Evolutionary conservation across 2,113 vertebrate genomes (phyloP).

Genomic region (Nettapus auritus): DNA sequence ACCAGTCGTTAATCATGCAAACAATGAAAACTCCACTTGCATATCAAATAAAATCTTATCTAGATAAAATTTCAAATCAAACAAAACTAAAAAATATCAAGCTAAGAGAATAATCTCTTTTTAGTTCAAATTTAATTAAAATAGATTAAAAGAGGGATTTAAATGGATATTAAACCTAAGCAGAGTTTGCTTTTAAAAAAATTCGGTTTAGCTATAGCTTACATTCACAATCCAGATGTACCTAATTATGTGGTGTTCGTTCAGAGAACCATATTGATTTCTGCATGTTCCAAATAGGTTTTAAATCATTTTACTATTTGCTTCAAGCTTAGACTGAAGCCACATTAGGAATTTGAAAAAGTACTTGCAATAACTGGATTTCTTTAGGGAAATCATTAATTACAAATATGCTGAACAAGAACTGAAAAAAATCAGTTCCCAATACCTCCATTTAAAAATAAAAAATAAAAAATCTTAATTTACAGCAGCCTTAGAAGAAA

Average conservation of each 20-base stretch:
- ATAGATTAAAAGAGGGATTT: neutral
- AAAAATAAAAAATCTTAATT: neutral
- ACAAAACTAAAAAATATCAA: neutral
- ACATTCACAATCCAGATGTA: neutral
- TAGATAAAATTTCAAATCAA: neutral
- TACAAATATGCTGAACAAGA: neutral
- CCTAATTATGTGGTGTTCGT: neutral
- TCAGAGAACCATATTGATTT: slow-evolving; percentile 28
- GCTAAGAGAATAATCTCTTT: neutral
- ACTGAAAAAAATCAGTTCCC: neutral
- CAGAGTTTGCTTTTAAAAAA: slow-evolving; percentile 5
- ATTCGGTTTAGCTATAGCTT: neutral
- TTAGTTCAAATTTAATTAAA: slow-evolving; percentile 14
- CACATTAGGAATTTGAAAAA: neutral
- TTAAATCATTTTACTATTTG: slow-evolving; percentile 12
- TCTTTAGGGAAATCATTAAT: neutral
- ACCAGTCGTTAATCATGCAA: neutral
- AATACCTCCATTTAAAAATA: neutral
- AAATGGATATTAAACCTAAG: slow-evolving; percentile 20
- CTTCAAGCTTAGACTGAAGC: neutral
- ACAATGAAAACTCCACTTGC: neutral
- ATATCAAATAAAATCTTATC: neutral
- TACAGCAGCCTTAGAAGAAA: neutral
- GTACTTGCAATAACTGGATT: neutral
- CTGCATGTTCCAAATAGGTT: neutral